Conservation (phyloP, 1,140 invertebrate genomes). For the Euwallacea similis region DNA sequence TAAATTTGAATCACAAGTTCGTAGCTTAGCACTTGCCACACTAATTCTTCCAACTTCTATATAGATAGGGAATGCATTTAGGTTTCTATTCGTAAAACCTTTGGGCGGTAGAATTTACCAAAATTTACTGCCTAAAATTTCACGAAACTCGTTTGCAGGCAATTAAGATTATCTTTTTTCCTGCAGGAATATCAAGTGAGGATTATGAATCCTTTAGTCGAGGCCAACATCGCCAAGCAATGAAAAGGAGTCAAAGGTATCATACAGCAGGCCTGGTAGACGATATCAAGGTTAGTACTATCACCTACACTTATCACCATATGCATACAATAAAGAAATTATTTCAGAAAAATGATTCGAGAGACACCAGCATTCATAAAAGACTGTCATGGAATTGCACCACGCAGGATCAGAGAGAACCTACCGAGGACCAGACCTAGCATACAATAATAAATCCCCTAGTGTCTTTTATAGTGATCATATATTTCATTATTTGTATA, state of each 20-base stretch:
- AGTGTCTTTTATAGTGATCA: constrained; percentile 47
- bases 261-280: constrained; percentile 69
- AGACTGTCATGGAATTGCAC: constrained; percentile 68
- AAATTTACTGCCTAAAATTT: background rate
- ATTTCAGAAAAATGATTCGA: constrained; percentile 57
- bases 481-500: constrained; percentile 47
- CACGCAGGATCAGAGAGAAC: constrained; percentile 45
- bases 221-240: constrained; percentile 52
- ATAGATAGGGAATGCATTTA: no score
- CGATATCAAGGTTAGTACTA: constrained; percentile 60
- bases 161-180: background rate
- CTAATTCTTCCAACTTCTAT: no score
- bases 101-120: background rate
- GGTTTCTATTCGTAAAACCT: background rate
- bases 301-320: background rate
- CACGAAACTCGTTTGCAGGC: background rate
- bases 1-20: no score
- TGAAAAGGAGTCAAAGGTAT: constrained; percentile 61
- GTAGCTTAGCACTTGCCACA: no score
- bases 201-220: constrained; percentile 51
- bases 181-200: constrained; percentile 44
- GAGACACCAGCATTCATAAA: constrained; percentile 66
- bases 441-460: constrained; percentile 47
- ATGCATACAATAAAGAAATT: no score
- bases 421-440: constrained; percentile 50